These are phyloP conservation scores for Pygoscelis antarcticus DNA, from an alignment of 2,113 vertebrate species.

Conservation along the genomic window DNA sequence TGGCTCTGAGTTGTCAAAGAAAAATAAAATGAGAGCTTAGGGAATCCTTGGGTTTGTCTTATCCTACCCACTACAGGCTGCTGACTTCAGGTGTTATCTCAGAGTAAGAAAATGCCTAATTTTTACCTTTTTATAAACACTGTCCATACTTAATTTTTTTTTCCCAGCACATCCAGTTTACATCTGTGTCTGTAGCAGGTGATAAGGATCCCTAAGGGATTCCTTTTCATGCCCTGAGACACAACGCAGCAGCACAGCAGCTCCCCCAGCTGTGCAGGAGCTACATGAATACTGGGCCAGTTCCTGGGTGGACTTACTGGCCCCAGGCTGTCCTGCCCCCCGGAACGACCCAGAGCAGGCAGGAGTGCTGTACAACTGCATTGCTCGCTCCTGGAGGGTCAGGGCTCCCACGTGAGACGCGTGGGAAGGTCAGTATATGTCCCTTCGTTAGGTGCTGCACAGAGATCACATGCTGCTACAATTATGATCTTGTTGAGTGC, in stretches of 20 bases:
- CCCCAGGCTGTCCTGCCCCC: not conserved
- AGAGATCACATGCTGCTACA: rapidly evolving
- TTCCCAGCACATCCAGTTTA: not conserved
- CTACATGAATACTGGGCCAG: not conserved
- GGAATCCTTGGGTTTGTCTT: not conserved
- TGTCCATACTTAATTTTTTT: rapidly evolving
- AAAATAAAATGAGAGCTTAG: not conserved
- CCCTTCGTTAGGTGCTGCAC: not conserved
- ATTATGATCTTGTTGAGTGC: rapidly evolving
- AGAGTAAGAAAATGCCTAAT: not conserved
- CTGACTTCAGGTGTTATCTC: not conserved
- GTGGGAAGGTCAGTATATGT: not conserved
- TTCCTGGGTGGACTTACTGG: rapidly evolving
- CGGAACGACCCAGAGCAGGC: rapidly evolving
- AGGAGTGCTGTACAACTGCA: not conserved
- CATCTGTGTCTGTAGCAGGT: not conserved
- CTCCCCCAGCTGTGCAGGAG: not conserved
- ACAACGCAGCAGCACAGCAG: not conserved
- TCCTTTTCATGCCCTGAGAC: not conserved
- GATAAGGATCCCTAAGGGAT: not conserved
- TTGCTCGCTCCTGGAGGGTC: rapidly evolving
- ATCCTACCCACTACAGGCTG: not conserved
- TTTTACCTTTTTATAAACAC: not conserved
- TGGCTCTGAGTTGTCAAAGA: not conserved
- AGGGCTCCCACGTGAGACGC: rapidly evolving